These are phyloP conservation scores for Pseudolaguvia tuberculata DNA, from an alignment of 2,113 vertebrate genomes.

Conservation along the genomic window DNA sequence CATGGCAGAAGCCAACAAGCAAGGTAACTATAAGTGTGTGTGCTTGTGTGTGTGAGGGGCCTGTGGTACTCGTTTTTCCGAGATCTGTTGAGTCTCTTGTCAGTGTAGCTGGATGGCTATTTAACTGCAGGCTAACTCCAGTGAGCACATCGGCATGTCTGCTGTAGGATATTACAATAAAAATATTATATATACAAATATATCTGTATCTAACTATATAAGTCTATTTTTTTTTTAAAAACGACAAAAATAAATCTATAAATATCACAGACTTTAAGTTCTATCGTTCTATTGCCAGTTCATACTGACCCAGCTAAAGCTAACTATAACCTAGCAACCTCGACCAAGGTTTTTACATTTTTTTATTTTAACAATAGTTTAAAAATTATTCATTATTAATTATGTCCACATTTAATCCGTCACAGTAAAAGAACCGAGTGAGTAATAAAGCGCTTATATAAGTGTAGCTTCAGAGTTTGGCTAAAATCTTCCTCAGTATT, in stretches of 20 bases:
- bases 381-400: neutral
- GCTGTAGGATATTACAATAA: too few species aligned
- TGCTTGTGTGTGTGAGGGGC: neutral
- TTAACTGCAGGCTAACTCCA: constrained; percentile 31
- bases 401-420: neutral
- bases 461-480: neutral
- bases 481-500: neutral
- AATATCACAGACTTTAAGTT: neutral
- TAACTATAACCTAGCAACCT: neutral
- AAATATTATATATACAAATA: too few species aligned
- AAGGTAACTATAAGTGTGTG: constrained; percentile 59
- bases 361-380: neutral
- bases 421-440: neutral
- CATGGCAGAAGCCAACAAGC: constrained; percentile 67
- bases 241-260: neutral
- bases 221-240: too few species aligned
- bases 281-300: neutral
- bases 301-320: constrained; percentile 5
- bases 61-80: neutral
- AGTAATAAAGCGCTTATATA: neutral
- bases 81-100: neutral
- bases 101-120: constrained; percentile 1
- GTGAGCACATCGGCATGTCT: neutral
- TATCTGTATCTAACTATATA: too few species aligned
- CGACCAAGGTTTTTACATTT: neutral